phyloP scores from a whole-genome alignment of 1,140 invertebrate species.

The Odontomachus brunneus region DNA sequence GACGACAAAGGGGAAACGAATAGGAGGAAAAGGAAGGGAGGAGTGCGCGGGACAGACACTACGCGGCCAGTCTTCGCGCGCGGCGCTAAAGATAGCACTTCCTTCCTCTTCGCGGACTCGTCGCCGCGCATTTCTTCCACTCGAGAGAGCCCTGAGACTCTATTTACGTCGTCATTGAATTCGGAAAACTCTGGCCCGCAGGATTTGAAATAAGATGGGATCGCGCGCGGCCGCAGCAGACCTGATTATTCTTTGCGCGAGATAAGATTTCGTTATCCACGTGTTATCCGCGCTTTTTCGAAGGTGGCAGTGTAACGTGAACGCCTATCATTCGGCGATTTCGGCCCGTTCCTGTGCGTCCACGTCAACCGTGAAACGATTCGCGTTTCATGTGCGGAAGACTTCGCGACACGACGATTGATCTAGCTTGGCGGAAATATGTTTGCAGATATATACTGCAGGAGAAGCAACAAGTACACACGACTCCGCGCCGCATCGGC shows the following conservation, averaged over 20 bases:
- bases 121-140: slow-evolving; percentile 72
- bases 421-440: neutral
- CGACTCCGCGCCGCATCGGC: neutral
- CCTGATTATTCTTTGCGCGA: too few species aligned
- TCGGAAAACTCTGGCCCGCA: slow-evolving; percentile 61
- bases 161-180: slow-evolving; percentile 70
- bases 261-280: too few species aligned
- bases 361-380: too few species aligned
- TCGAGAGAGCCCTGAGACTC: slow-evolving; percentile 26
- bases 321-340: too few species aligned
- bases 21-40: slow-evolving; percentile 27
- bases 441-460: neutral
- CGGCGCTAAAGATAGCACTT: slow-evolving; percentile 82
- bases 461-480: slow-evolving; percentile 21
- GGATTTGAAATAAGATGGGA: neutral
- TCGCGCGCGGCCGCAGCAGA: too few species aligned
- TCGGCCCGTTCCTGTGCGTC: too few species aligned
- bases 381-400: too few species aligned
- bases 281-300: too few species aligned
- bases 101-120: slow-evolving; percentile 75
- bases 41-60: slow-evolving; percentile 51
- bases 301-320: too few species aligned
- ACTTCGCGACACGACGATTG: neutral
- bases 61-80: slow-evolving; percentile 40
- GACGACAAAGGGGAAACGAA: slow-evolving; percentile 11